Base-by-base conservation (phyloP, 30 jellyfish, hydroid and myxozoan species). In the Pelagia noctiluca region DNA sequence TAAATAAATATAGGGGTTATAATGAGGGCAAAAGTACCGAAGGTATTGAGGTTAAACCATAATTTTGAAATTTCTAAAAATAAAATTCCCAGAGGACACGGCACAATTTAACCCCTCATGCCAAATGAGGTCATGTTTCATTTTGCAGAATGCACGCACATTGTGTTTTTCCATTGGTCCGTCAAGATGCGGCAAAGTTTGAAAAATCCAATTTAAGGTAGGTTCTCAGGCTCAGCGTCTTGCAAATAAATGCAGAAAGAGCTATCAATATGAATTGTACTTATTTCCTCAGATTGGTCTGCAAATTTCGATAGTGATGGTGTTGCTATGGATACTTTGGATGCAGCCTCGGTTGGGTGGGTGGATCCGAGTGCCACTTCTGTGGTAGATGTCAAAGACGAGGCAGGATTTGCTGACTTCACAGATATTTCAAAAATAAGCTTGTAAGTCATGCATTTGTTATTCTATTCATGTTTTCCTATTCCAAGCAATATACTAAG, bases 371-470 rank as follows among this genome's bases (percentile, higher is more conserved):
- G 85, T 35, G 82, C 87, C 12, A 63, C 96, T 0, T 25, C 89
- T 0, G 81, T 66, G 30, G 88, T 65, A 0, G 89, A 80, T 23
- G 86, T 54, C 23, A 63, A 42, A 35, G 90, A 78, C 31, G 91
- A 72, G 71, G 63, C 87, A 35, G 91, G 84, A 31, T 93, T 93
- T 63, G 98, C 98, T 8, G 96, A 93, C 54, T 93, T 93, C 47
- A 80, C 98, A 10, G 96, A 93, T 69, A 87, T 93, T 33, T 29
- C 94, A 23, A 80, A 88, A 36, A 82, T 93, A 21, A 78, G 76
- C 1, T 66, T 68, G 98, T 91, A 60, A 34, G 87, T 38, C 25
- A 10, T 60, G 19, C n/a, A 16, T 11, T 46, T 22, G 0, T 26
- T 28, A 35, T 54, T 16, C 48, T 37, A 31, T 12, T 61, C 0